These are phyloP conservation scores for Gymnoscelis rufifasciata DNA, from an alignment of 2,888 invertebrate genomes.

Conservation along the genomic window DNA sequence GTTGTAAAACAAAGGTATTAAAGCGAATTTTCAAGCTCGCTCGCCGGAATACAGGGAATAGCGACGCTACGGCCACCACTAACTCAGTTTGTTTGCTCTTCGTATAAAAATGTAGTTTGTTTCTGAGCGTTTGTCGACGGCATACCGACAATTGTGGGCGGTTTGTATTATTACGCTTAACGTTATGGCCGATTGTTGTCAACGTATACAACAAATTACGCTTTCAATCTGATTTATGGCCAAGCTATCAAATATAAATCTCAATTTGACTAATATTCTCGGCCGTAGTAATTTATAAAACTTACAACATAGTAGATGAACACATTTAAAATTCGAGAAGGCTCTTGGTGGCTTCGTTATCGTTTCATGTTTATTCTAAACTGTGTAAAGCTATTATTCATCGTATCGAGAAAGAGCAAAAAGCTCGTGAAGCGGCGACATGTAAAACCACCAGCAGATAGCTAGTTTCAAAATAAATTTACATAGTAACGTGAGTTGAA, in stretches of 20 bases:
- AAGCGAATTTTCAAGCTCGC: constrained; percentile 72
- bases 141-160: constrained; percentile 42
- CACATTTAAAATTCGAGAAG: no score
- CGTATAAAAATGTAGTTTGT: constrained; percentile 73
- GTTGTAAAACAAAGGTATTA: constrained; percentile 75
- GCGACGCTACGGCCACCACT: constrained; percentile 64
- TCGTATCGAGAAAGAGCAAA: constrained; percentile 11
- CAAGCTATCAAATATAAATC: constrained; percentile 14
- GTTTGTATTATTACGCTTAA: constrained; percentile 50
- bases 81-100: constrained; percentile 71
- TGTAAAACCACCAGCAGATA: constrained; percentile 42
- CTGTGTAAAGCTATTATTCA: background rate
- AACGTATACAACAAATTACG: constrained; percentile 42
- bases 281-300: background rate
- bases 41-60: constrained; percentile 59
- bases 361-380: background rate
- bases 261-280: background rate
- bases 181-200: constrained; percentile 41
- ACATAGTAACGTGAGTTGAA: constrained; percentile 72
- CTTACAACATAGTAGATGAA: no score
- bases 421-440: constrained; percentile 28
- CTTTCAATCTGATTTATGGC: constrained; percentile 34
- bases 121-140: constrained; percentile 57
- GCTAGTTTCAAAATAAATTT: constrained; percentile 61
- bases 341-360: no score